Conservation (phyloP, 2,797 vertebrate species). For the Sebastes taczanowskii region DNA sequence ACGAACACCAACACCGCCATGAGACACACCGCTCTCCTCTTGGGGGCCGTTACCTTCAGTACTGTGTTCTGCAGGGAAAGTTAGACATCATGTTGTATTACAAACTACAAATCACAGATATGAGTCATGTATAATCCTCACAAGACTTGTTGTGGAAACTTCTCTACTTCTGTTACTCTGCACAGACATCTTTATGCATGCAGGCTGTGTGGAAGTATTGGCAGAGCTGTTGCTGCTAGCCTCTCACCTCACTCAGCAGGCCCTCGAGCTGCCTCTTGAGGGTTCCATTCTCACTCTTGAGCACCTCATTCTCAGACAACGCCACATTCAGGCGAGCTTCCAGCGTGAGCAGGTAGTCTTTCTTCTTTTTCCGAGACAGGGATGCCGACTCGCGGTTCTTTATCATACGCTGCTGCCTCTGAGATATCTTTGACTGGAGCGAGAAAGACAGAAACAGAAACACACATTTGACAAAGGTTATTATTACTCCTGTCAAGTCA, state of each 20-base stretch:
- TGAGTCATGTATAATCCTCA: background rate
- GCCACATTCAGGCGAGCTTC: constrained; percentile 90
- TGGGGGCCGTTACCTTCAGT: constrained; percentile 88
- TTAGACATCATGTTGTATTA: background rate
- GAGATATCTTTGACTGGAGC: constrained; percentile 84
- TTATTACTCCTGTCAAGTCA: background rate
- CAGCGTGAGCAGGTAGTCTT: constrained; percentile 92
- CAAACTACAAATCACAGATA: background rate
- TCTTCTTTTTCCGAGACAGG: constrained; percentile 95
- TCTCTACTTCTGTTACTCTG: background rate
- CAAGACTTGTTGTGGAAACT: background rate
- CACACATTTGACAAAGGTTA: background rate
- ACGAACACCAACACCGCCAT: constrained; percentile 91
- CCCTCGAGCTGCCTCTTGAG: constrained; percentile 93
- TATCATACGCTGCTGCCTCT: constrained; percentile 95
- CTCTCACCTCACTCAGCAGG: constrained; percentile 88
- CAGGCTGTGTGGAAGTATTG: background rate
- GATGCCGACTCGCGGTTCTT: constrained; percentile 97
- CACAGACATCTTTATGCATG: background rate
- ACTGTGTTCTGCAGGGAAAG: constrained; percentile 84
- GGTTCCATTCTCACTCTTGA: constrained; percentile 92
- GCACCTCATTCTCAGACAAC: constrained; percentile 89
- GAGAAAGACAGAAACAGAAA: constrained; percentile 1
- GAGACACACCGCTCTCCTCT: constrained; percentile 91
- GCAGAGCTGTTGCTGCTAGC: background rate